Evolutionary conservation across 1,140 invertebrate genomes (phyloP), one percentile per base, ranked within the genome.

Genomic region (Drosophila watanabei): DNA sequence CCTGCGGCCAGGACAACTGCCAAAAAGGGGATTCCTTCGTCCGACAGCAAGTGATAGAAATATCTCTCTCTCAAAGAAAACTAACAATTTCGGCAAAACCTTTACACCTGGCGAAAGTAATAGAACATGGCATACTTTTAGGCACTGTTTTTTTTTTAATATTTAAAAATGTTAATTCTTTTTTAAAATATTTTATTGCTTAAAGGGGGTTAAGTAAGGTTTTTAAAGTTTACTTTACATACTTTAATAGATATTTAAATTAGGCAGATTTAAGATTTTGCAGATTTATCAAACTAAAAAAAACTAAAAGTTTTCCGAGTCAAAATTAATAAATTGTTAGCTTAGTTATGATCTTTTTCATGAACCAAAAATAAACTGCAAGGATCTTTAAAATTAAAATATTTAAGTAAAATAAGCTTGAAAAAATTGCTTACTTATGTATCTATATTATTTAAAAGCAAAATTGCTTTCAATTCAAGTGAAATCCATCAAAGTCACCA

Each of bases 1-100:
- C 68, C 68, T 57, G 68, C 69, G 33, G 68, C 64, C 64, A 43
- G 43, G 60, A 48, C 71, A 76, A 75, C 46, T 75, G 59, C 70
- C 71, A 64, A 64, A 63, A 73, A 49, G 20, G 37, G 54, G 52
- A 39, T 58, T 51, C 37, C 18, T 37, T 76, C 54, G 58, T 46
- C 54, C 37, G 52, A 71, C 59, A 64, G 49, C 35, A 56, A 69
- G 41, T 69, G 64, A 71, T 70, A 33, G 68, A 71, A 70, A 71
- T 54, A 69, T 71, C 64, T 71, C 24, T 41, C 37, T 49, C 28
- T 45, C 30, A 13, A 43, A 32, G 57, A 63, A 63, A 35, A 45
- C 58, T 41, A 65, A 45, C 58, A 45, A 18, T 63, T 32, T 41
- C 9, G 20, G 14, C 32, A 45, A 41, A 63, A 63, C 58, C 16